Evolutionary conservation across 2,888 invertebrate species (phyloP).

Genomic region (Orthonevra nobilis): DNA sequence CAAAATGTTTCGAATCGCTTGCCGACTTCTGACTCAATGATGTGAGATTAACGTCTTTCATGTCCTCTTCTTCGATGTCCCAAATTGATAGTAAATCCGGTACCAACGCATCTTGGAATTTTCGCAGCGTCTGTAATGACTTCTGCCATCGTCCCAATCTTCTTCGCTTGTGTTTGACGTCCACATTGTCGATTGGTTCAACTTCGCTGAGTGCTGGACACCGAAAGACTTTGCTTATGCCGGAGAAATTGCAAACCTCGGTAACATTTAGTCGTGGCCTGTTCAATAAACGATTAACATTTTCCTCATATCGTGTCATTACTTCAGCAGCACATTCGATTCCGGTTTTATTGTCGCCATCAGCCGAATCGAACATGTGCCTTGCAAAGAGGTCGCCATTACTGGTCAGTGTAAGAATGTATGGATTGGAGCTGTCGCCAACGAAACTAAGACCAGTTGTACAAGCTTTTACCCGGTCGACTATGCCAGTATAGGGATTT

Average conservation of each 20-base stretch:
- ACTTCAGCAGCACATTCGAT: slow-evolving; percentile 70
- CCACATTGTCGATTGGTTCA: slow-evolving; percentile 23
- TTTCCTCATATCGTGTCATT: slow-evolving; percentile 71
- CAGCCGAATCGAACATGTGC: background rate
- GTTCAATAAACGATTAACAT: slow-evolving; percentile 61
- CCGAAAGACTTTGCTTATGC: slow-evolving; percentile 73
- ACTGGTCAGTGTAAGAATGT: slow-evolving; percentile 75
- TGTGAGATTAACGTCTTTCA: slow-evolving; percentile 23
- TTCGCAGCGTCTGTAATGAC: slow-evolving; percentile 67
- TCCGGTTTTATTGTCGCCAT: slow-evolving; percentile 52
- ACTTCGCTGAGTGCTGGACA: slow-evolving; percentile 65
- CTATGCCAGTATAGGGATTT: slow-evolving; percentile 73
- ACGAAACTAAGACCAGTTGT: slow-evolving; percentile 75
- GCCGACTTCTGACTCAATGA: background rate
- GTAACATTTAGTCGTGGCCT: slow-evolving; percentile 71
- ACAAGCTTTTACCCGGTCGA: slow-evolving; percentile 74
- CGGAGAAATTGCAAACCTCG: slow-evolving; percentile 65
- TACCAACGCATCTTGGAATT: slow-evolving; percentile 74
- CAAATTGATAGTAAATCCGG: slow-evolving; percentile 73
- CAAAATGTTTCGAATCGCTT: background rate
- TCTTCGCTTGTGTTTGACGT: slow-evolving; percentile 1
- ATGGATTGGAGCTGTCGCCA: slow-evolving; percentile 68
- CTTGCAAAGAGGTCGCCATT: slow-evolving; percentile 75
- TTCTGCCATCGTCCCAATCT: slow-evolving; percentile 74
- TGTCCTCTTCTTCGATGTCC: slow-evolving; percentile 72